Evolutionary conservation across 2,113 vertebrate species (phyloP).

Genomic region (Tympanuchus pallidicinctus): DNA sequence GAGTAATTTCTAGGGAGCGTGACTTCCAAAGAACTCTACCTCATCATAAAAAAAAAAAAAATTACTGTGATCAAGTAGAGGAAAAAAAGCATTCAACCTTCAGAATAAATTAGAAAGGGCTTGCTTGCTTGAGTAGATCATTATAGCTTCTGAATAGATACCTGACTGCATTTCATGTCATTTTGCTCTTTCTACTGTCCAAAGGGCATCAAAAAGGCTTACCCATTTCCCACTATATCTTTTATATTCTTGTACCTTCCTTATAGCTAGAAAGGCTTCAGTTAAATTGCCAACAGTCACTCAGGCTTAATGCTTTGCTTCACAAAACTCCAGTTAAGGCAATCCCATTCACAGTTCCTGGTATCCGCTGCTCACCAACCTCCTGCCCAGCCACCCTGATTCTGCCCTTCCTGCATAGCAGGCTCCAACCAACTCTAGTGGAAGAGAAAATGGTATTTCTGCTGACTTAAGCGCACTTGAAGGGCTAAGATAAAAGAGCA

Average conservation of each 20-base stretch:
- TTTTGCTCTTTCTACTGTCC: background rate
- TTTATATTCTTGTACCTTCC: background rate
- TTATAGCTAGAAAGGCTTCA: background rate
- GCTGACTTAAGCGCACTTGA: background rate
- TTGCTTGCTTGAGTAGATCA: rapidly evolving
- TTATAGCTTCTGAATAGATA: background rate
- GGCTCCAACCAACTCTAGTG: background rate
- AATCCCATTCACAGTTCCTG: background rate
- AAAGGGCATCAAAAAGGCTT: background rate
- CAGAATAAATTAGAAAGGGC: background rate
- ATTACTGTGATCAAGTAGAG: rapidly evolving
- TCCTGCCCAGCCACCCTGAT: background rate
- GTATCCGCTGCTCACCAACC: background rate
- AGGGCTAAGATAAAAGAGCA: background rate
- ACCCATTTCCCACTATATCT: background rate
- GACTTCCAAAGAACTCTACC: background rate
- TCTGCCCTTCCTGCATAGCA: background rate
- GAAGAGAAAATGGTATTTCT: background rate
- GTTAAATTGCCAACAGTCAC: background rate
- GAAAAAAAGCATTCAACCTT: rapidly evolving
- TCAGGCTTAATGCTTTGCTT: background rate
- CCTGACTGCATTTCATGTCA: background rate
- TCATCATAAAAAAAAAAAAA: background rate
- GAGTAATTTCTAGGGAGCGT: background rate
- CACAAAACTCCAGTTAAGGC: background rate